Base-by-base conservation (phyloP, 2,113 vertebrate genomes). In the Sinocyclocheilus grahami region DNA sequence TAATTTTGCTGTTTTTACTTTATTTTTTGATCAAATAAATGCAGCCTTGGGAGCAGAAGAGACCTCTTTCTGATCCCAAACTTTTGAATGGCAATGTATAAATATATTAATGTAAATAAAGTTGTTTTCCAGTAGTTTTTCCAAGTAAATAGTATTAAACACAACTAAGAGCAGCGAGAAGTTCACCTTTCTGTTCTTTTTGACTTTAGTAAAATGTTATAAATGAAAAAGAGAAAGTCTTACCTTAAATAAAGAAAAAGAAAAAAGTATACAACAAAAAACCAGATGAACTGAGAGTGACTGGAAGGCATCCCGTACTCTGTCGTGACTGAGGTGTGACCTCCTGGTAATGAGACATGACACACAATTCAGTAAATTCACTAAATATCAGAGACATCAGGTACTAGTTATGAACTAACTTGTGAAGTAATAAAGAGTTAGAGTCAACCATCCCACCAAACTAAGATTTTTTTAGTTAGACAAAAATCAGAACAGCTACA, bases 211-310 rank as follows among this genome's bases (percentile, higher is more conserved):
- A 48, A 46, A 48, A 11, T 4, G 5, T 13, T 12, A 5, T 2
- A 30, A 53, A 9, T 74, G 33, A 67, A 75, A 27, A 85, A 60
- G 3, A 62, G 3, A 42, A 18, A 14, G 24, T 85, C 93, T 92
- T 75, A 99, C 98, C 98, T 97, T 96, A 99, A 97, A 96, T 99
- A 99, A 90, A 99, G 96, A 92, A 99, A 99, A 87, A 99, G 97
- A 94, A 99, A 98, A 90, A 98, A 99, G 92, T 99, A 99, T 92
- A 98, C 94, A 88, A 97, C 97, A 95, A 99, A 99, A 95, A 99
- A 99, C 98, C 98, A 99, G 92, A 98, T 99, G 78, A 99, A 97
- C 88, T 99, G 98, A 87, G 98, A 96, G 90, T 99, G 98, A 93
- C 95, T 99, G 91, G 98, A 99, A 4, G 98, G 98, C 97, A 99